Conservation (phyloP, 1,140 invertebrate genomes). For the Musca vetustissima region DNA sequence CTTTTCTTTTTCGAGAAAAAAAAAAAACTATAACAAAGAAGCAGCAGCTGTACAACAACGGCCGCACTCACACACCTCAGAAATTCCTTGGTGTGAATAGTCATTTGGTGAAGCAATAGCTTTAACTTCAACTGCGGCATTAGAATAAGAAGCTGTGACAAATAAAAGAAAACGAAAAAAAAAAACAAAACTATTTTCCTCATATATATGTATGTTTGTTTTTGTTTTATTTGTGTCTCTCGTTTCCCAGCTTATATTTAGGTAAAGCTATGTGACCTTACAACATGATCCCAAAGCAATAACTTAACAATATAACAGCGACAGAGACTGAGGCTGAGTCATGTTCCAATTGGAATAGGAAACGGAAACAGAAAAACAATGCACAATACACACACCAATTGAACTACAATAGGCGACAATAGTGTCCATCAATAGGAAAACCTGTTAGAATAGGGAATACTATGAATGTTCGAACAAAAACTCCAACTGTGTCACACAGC, state of each 20-base stretch:
- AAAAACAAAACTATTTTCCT: no score
- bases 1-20: not conserved
- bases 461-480: not conserved
- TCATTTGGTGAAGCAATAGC: constrained; percentile 21
- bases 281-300: constrained; percentile 51
- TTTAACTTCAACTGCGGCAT: not conserved
- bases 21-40: no score
- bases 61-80: constrained; percentile 12
- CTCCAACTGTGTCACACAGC: not conserved
- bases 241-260: constrained; percentile 1
- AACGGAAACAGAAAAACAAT: constrained; percentile 5
- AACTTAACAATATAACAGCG: constrained; percentile 48
- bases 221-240: constrained; percentile 5
- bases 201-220: not conserved
- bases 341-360: not conserved
- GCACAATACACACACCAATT: not conserved
- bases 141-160: not conserved
- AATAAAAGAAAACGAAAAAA: not conserved
- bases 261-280: constrained; percentile 19
- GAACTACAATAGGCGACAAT: no score
- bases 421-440: not conserved
- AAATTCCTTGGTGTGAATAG: constrained; percentile 34
- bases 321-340: not conserved
- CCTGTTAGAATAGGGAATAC: not conserved
- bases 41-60: no score